Evolutionary conservation across 2,888 invertebrate species (phyloP).

Genomic region (Melitaea athalia): DNA sequence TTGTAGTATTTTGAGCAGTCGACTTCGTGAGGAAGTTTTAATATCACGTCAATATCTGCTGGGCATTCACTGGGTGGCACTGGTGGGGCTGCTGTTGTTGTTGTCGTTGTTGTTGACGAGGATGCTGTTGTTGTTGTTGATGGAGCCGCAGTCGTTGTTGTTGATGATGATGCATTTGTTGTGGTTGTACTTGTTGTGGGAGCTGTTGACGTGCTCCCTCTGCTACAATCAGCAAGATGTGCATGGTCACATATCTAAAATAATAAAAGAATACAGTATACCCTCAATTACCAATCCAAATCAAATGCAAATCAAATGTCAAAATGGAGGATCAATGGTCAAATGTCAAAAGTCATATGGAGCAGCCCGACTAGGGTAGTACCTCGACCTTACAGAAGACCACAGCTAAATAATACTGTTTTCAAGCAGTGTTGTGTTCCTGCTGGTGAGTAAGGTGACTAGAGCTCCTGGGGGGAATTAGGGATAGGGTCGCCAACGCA

Average conservation of each 20-base stretch:
- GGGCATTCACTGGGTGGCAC: conserved; percentile 52
- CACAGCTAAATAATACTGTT: no score
- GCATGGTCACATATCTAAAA: conserved; percentile 31
- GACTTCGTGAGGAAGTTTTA: conserved; percentile 52
- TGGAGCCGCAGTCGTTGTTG: conserved; percentile 3
- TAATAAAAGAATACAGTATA: neutral
- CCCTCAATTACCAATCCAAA: no score
- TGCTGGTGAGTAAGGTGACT: no score
- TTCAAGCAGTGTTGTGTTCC: no score
- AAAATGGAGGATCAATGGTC: no score
- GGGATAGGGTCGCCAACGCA: no score
- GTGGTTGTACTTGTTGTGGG: conserved; percentile 21
- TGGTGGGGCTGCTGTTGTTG: conserved; percentile 24
- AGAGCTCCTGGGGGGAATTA: no score
- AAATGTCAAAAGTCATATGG: no score
- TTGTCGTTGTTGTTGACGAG: conserved; percentile 4
- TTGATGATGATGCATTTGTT: conserved; percentile 1
- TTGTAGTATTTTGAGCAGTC: conserved; percentile 58
- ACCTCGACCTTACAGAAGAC: no score
- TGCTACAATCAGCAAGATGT: conserved; percentile 15
- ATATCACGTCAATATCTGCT: conserved; percentile 45
- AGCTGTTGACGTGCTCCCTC: conserved; percentile 31
- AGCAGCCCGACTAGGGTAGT: no score
- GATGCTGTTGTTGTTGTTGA: conserved; percentile 19
- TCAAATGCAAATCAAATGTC: no score